phyloP scores from a whole-genome alignment of 2,113 vertebrate species.

The Zosterops hypoxanthus region DNA sequence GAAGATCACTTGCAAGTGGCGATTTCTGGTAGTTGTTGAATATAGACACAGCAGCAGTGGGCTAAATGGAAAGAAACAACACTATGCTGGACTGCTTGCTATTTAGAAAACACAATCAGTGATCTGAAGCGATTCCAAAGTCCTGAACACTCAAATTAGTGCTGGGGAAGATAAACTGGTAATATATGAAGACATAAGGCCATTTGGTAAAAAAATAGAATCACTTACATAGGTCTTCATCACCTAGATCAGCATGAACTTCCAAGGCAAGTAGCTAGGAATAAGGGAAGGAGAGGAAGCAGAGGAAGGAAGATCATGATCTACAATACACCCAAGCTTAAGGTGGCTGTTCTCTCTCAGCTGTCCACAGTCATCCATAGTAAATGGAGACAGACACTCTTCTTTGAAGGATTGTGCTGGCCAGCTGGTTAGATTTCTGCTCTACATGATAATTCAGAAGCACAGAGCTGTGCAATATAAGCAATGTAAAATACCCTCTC shows the following conservation, averaged over 20 bases:
- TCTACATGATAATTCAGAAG: neutral
- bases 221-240: neutral
- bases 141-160: neutral
- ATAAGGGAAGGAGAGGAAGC: too few relatives aligned
- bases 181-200: neutral
- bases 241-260: neutral
- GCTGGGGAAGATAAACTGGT: neutral
- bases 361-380: neutral
- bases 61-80: neutral
- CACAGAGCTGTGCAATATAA: neutral
- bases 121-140: neutral
- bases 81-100: neutral
- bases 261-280: neutral
- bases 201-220: neutral
- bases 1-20: neutral
- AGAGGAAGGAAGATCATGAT: neutral
- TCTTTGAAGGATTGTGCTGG: neutral
- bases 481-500: neutral
- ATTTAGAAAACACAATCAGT: neutral
- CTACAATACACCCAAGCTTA: neutral
- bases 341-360: neutral
- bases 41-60: fast-evolving
- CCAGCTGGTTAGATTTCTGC: fast-evolving
- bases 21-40: neutral
- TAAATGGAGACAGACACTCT: neutral